Base-by-base conservation (phyloP, 1,140 invertebrate species). In the Bactericera cockerelli region DNA sequence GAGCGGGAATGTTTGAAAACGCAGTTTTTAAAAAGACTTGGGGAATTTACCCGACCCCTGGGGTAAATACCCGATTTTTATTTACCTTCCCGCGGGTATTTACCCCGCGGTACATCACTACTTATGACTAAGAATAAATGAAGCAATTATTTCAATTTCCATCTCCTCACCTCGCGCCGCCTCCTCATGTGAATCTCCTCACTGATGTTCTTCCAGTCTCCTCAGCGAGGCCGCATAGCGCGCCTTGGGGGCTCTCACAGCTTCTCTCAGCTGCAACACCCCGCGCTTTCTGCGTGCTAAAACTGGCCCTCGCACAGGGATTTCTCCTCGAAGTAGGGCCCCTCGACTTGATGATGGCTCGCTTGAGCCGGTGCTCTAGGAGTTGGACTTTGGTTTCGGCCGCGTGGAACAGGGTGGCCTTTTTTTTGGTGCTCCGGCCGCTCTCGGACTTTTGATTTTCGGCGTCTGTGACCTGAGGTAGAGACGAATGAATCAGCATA, bases 301-400 rank as follows among this genome's bases (percentile, higher is more conserved):
- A 96, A 71, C 63, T 88, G 81, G 64, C 90, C 82, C 74, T 94
- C 88, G 66, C 91, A 90, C 25, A 89, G 81, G 36, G 85, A 83
- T 71, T 94, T 95, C 77, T 91, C 87, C 70, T 94, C 91, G 70
- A 93, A 95, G 69, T 93, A 95, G 0, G 90, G 90, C 63, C n/a
- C n/a, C 91, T 89, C 67, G 82, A 87, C 73, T 86, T 76, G 24
- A 68, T 66, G 36, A 80, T 79, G 55, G 71, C 73, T 56, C 71
- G 70, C 60, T 72, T 74, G 26, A 76, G 67, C 59, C 72, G 71
- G 61, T 72, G 74, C 60, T 77, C 75, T 26, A 78, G 62, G 4
- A 65, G 59, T 59, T 74, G 68, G 6, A 78, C 66, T 70, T 82
- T 85, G 69, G 82, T 81, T 69, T 91, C 84, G 38, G 86, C 84